Evolutionary conservation across 2,888 invertebrate genomes (phyloP).

Genomic region (Epirrhoe tristata): DNA sequence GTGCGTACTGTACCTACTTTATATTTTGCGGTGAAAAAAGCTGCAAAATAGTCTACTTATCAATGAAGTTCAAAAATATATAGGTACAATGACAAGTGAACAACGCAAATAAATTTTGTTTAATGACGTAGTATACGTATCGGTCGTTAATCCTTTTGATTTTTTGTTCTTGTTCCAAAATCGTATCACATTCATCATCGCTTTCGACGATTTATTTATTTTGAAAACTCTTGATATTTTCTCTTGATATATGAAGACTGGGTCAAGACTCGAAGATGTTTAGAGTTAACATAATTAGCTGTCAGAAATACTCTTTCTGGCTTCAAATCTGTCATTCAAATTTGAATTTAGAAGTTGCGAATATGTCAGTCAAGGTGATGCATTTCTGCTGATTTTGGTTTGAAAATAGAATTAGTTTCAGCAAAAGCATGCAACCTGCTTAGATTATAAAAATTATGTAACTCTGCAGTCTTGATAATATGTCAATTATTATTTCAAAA

Average conservation of each 20-base stretch:
- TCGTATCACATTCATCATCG: neutral
- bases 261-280: slow-evolving; percentile 33
- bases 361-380: slow-evolving; percentile 11
- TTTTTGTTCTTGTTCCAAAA: slow-evolving; percentile 1
- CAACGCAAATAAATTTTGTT: neutral
- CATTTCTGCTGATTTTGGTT: slow-evolving; percentile 16
- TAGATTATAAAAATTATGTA: neutral
- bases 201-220: slow-evolving; percentile 14
- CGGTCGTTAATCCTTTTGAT: neutral
- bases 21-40: too few species aligned
- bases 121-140: slow-evolving; percentile 6
- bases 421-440: neutral
- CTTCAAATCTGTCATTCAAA: slow-evolving; percentile 26
- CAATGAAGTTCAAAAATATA: neutral
- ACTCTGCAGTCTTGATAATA: neutral
- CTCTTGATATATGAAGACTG: slow-evolving; percentile 25
- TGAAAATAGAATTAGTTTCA: neutral
- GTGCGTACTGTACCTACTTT: too few species aligned
- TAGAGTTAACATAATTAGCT: slow-evolving; percentile 27
- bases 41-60: too few species aligned
- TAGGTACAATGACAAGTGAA: neutral
- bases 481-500: neutral
- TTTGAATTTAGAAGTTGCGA: slow-evolving; percentile 11
- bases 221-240: slow-evolving; percentile 20
- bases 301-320: slow-evolving; percentile 25